phyloP scores from a whole-genome alignment of 2,888 invertebrate species.

The Antheraea yamamai region DNA sequence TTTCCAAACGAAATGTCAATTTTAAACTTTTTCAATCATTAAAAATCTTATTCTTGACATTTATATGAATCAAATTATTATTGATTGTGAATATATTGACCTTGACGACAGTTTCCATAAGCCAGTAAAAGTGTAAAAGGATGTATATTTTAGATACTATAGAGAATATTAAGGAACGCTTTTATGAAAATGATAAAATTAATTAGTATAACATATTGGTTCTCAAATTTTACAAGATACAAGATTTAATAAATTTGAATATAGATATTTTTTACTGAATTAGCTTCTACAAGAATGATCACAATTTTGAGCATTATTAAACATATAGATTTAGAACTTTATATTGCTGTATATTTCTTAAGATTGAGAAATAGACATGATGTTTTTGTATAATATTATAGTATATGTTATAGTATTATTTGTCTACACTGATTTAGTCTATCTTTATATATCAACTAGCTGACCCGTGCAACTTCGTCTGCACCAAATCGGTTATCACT shows the following conservation, averaged over 20 bases:
- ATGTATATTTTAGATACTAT: constrained; percentile 26
- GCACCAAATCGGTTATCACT: too few relatives aligned
- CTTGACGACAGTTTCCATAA: constrained; percentile 27
- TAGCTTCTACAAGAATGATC: neutral
- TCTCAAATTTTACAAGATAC: constrained; percentile 37
- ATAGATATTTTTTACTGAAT: neutral
- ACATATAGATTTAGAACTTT: neutral
- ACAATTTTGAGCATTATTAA: neutral
- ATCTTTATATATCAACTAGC: too few relatives aligned
- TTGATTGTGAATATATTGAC: constrained; percentile 25
- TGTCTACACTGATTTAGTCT: too few relatives aligned
- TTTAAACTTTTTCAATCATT: neutral
- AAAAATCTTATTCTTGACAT: constrained; percentile 15
- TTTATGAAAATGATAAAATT: constrained; percentile 34
- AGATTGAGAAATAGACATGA: too few relatives aligned
- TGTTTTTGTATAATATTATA: too few relatives aligned
- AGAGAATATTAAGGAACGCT: constrained; percentile 32
- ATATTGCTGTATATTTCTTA: neutral
- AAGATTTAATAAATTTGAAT: neutral
- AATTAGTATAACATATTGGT: constrained; percentile 40
- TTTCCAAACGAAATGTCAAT: too few relatives aligned
- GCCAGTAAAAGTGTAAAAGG: constrained; percentile 14
- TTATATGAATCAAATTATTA: constrained; percentile 16
- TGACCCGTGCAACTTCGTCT: too few relatives aligned
- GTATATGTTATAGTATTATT: too few relatives aligned